Evolutionary conservation across 2,113 vertebrate species (phyloP).

Genomic region (Heloderma charlesbogerti): DNA sequence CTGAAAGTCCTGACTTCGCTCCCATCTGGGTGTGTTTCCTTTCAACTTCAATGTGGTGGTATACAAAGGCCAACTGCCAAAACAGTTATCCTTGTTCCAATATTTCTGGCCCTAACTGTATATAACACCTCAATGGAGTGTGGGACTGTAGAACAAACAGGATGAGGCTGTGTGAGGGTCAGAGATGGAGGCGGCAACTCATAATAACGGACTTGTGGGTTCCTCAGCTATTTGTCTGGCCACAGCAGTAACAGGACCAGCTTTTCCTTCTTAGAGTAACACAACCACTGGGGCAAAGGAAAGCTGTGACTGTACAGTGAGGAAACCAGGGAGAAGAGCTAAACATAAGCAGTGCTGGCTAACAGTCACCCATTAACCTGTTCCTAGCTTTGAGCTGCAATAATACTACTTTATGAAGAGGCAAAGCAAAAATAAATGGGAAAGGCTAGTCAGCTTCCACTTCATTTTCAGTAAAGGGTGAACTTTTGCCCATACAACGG

Average conservation of each 20-base stretch:
- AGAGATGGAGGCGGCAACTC: background rate
- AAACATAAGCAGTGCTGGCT: background rate
- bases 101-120: too few species aligned
- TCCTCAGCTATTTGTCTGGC: background rate
- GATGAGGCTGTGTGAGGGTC: conserved; percentile 12
- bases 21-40: too few species aligned
- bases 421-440: background rate
- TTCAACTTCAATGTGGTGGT: too few species aligned
- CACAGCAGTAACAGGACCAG: background rate
- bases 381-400: background rate
- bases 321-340: background rate
- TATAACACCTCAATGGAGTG: conserved; percentile 10
- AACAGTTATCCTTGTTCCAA: too few species aligned
- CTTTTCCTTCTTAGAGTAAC: background rate
- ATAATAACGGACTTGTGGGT: background rate
- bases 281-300: background rate
- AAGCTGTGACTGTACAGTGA: background rate
- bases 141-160: conserved; percentile 52
- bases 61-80: too few species aligned
- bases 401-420: background rate
- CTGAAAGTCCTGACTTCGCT: too few species aligned
- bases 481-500: background rate
- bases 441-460: background rate
- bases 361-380: background rate
- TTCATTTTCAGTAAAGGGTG: background rate